phyloP scores from a whole-genome alignment of 1,140 invertebrate species.

The Bombus sibiricus region DNA sequence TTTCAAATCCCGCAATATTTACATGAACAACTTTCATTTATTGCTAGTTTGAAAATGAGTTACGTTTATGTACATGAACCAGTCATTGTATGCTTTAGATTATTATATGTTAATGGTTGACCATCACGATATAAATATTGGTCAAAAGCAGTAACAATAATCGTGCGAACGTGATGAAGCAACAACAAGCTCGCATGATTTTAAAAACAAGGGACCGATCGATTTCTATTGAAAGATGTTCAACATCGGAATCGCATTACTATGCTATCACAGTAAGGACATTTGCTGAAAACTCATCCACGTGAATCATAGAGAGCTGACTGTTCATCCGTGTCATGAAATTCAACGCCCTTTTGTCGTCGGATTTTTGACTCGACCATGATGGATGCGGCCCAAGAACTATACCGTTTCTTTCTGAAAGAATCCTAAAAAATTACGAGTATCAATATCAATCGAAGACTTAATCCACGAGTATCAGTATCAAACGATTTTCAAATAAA shows the following conservation, averaged over 20 bases:
- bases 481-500: not conserved
- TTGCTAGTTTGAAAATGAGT: not conserved
- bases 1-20: not conserved
- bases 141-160: slow-evolving; percentile 33
- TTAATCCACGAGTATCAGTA: not conserved
- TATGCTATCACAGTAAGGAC: slow-evolving; percentile 56
- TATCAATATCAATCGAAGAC: not conserved
- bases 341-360: slow-evolving; percentile 43
- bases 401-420: not conserved
- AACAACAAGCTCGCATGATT: slow-evolving; percentile 56
- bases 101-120: not conserved
- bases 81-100: not conserved
- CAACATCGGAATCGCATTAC: slow-evolving; percentile 68
- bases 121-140: not conserved
- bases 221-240: slow-evolving; percentile 72
- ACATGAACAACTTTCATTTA: not conserved
- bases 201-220: slow-evolving; percentile 62
- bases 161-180: slow-evolving; percentile 32
- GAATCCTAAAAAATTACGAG: not conserved
- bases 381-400: not conserved
- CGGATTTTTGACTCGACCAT: slow-evolving; percentile 3
- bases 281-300: slow-evolving; percentile 63
- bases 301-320: slow-evolving; percentile 60
- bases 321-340: slow-evolving; percentile 41
- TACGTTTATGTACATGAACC: not conserved